Percentiles rank a stretch among this genome's conserved stretches.
Conservation (phyloP, 2,797 vertebrate species). For the Aythya fuligula region DNA sequence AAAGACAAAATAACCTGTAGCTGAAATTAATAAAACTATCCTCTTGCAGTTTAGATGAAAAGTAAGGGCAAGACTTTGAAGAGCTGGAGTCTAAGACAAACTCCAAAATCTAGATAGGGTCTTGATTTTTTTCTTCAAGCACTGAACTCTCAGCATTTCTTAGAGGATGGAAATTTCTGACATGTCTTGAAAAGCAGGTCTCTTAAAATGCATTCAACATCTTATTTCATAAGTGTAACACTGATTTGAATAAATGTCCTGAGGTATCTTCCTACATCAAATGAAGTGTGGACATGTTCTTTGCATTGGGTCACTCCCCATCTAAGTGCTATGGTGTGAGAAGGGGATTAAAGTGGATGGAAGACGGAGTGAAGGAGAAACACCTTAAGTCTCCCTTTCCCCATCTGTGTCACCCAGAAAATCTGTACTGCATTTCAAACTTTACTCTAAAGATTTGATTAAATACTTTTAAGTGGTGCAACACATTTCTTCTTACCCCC, state of each 20-base stretch:
- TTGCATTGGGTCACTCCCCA: not conserved
- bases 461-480: not conserved
- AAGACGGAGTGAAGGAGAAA: not conserved
- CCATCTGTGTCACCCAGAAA: not conserved
- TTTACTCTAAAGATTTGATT: not conserved
- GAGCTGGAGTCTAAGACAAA: slow-evolving; percentile 24
- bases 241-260: not conserved
- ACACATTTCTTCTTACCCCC: not conserved
- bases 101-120: slow-evolving; percentile 41
- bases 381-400: not conserved
- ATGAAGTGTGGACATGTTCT: not conserved
- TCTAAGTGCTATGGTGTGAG: not conserved
- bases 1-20: slow-evolving; percentile 62
- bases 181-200: slow-evolving; percentile 11
- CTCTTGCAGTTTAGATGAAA: slow-evolving; percentile 51
- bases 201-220: slow-evolving; percentile 27
- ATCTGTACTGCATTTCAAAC: not conserved
- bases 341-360: not conserved
- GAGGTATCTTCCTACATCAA: not conserved
- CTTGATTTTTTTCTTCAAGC: slow-evolving; percentile 40
- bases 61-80: slow-evolving; percentile 40
- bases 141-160: slow-evolving; percentile 47
- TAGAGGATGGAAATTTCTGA: slow-evolving; percentile 7
- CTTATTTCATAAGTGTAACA: slow-evolving; percentile 14
- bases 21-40: slow-evolving; percentile 66